A percentile compares a stretch with the other conserved stretches of the same genome.
Evolutionary conservation across 2,113 vertebrate species (phyloP).

Genomic region (Hippocampus barbouri): DNA sequence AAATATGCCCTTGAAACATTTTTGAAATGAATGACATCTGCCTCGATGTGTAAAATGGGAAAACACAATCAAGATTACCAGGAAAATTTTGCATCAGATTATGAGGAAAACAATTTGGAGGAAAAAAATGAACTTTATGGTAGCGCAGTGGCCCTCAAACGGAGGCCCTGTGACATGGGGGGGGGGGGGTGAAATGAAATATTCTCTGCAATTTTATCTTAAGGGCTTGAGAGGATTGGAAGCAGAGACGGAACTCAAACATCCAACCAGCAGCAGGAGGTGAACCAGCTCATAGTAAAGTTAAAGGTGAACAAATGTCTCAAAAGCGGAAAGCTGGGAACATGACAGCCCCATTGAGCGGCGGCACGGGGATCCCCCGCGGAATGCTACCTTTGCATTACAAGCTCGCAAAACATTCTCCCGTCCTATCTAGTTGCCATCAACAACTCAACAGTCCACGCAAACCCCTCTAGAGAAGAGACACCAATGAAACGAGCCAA

Average conservation of each 20-base stretch:
- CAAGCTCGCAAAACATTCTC: slow-evolving; percentile 39
- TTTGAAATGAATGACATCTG: slow-evolving; percentile 23
- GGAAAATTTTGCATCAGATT: slow-evolving; percentile 1
- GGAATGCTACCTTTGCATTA: slow-evolving; percentile 35
- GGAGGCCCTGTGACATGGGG: too few species aligned
- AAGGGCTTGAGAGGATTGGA: too few species aligned
- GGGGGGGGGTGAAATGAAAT: too few species aligned
- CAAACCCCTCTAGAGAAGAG: slow-evolving; percentile 23
- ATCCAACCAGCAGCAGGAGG: slow-evolving; percentile 13
- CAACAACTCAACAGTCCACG: slow-evolving; percentile 39
- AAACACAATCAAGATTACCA: background rate
- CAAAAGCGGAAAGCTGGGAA: slow-evolving; percentile 24
- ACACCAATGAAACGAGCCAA: slow-evolving; percentile 46
- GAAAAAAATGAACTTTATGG: background rate
- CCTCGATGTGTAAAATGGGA: slow-evolving; percentile 6
- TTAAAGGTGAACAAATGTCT: slow-evolving; percentile 26
- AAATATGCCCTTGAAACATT: slow-evolving; percentile 24
- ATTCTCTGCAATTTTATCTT: too few species aligned
- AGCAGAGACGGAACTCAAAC: background rate
- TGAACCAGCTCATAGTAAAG: background rate
- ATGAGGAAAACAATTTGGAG: background rate
- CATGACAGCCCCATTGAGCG: slow-evolving; percentile 23
- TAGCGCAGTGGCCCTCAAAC: background rate
- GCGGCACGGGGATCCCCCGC: slow-evolving; percentile 11
- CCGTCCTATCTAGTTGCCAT: slow-evolving; percentile 50